phyloP scores from a whole-genome alignment of 2,797 vertebrate species.

The Hybognathus amarus region DNA sequence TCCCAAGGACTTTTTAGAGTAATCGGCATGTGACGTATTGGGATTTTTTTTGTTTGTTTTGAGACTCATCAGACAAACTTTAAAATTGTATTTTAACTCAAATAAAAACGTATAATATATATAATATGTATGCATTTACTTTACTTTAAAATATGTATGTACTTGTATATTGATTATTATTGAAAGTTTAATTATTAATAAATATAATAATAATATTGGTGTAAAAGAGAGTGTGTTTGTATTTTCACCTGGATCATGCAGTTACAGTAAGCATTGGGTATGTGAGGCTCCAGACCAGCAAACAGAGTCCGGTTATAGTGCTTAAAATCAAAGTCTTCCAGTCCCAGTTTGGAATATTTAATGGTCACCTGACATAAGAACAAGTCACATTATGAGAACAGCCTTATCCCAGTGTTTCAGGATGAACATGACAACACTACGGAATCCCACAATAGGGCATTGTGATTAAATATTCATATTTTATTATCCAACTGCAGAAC shows the following conservation, averaged over 20 bases:
- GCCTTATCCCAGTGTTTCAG: not conserved
- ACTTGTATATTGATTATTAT: not conserved
- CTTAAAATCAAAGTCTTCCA: slow-evolving; percentile 99
- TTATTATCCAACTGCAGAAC: not conserved
- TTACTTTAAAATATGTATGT: not conserved
- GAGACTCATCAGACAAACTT: not conserved
- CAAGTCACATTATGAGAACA: not conserved
- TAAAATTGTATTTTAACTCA: not conserved
- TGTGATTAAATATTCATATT: not conserved
- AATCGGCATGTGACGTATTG: not conserved
- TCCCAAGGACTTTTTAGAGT: not conserved
- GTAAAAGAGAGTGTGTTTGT: not conserved
- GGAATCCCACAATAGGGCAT: not conserved
- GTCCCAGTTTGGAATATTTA: slow-evolving; percentile 97
- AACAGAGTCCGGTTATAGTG: slow-evolving; percentile 99
- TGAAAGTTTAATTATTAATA: not conserved
- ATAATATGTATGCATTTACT: not conserved
- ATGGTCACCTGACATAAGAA: slow-evolving; percentile 88
- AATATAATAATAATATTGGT: not conserved
- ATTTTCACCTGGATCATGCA: slow-evolving; percentile 95
- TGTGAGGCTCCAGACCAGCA: slow-evolving; percentile 96
- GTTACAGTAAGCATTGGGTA: slow-evolving; percentile 99
- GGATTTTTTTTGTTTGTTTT: not conserved
- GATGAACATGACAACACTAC: not conserved
- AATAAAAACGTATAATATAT: not conserved